Evolutionary conservation across 2,888 invertebrate species (phyloP).

Genomic region (Cheilosia impressa): DNA sequence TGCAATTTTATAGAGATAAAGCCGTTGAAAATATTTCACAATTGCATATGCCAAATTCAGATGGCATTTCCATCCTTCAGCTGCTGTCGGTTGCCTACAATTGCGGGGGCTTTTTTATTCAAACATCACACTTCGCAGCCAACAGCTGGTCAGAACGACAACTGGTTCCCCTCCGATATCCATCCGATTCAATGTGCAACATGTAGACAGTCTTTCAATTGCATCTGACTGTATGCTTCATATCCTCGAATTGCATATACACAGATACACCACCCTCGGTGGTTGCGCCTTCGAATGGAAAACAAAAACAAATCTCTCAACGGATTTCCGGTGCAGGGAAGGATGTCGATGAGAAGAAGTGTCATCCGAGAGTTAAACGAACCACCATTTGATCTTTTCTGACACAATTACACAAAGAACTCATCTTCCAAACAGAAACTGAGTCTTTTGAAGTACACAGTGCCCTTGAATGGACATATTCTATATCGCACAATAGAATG

Average conservation of each 20-base stretch:
- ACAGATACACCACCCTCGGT: conserved; percentile 24
- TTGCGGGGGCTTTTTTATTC: background rate
- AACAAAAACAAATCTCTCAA: conserved; percentile 61
- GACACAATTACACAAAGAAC: conserved; percentile 25
- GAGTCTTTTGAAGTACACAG: conserved; percentile 55
- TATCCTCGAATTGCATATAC: conserved; percentile 44
- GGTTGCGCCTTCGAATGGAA: conserved; percentile 31
- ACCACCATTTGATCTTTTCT: conserved; percentile 38
- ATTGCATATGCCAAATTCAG: background rate
- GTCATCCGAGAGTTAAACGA: conserved; percentile 32
- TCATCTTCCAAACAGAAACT: conserved; percentile 14
- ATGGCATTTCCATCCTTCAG: conserved; percentile 7
- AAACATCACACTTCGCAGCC: conserved; percentile 40
- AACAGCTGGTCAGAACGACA: conserved; percentile 50
- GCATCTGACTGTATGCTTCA: conserved; percentile 24
- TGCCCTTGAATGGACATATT: conserved; percentile 52
- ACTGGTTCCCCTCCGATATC: conserved; percentile 15
- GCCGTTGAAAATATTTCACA: background rate
- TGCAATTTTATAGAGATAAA: background rate
- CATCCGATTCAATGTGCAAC: conserved; percentile 34
- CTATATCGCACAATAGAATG: background rate
- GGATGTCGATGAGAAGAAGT: conserved; percentile 39
- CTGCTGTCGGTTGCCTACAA: conserved; percentile 18
- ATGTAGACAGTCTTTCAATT: conserved; percentile 51
- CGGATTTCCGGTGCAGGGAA: conserved; percentile 71